Percentiles rank a stretch among this genome's conserved stretches.
These are phyloP conservation scores for Phylloscopus trochiloides DNA, from an alignment of 2,113 vertebrate species.

Conservation along the genomic window DNA sequence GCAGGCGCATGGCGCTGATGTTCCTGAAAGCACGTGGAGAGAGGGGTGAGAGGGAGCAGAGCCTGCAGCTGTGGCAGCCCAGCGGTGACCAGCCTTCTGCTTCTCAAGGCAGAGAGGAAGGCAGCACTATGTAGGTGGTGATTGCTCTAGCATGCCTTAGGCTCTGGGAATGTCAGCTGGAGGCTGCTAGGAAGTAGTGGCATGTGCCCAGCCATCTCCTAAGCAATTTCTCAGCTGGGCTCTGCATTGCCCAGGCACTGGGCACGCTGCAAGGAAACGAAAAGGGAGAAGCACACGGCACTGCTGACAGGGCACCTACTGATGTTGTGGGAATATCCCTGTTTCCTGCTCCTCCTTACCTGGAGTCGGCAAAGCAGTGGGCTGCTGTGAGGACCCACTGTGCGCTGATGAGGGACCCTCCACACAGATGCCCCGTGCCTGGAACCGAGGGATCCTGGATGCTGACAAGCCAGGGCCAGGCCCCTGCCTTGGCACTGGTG, in stretches of 20 bases:
- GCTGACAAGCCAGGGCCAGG: constrained; percentile 8
- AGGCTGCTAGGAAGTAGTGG: background rate
- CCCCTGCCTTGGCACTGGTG: background rate
- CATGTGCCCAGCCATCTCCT: background rate
- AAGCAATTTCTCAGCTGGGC: background rate
- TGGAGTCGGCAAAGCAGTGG: background rate
- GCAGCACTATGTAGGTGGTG: background rate
- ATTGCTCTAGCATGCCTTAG: background rate
- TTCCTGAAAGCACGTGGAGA: background rate
- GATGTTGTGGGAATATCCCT: background rate
- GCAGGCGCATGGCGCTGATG: background rate
- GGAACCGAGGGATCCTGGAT: background rate
- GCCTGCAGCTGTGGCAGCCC: background rate
- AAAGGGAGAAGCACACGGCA: background rate
- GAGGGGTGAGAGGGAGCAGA: background rate
- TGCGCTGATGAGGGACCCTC: background rate
- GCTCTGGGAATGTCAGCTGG: background rate
- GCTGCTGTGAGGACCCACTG: background rate
- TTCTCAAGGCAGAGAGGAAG: background rate
- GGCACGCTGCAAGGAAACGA: background rate
- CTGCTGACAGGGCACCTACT: background rate
- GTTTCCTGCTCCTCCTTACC: background rate
- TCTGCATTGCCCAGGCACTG: background rate
- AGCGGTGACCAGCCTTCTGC: background rate
- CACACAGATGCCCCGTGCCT: background rate